phyloP scores from a whole-genome alignment of 1,140 invertebrate species.

The Sycobia sp. region DNA sequence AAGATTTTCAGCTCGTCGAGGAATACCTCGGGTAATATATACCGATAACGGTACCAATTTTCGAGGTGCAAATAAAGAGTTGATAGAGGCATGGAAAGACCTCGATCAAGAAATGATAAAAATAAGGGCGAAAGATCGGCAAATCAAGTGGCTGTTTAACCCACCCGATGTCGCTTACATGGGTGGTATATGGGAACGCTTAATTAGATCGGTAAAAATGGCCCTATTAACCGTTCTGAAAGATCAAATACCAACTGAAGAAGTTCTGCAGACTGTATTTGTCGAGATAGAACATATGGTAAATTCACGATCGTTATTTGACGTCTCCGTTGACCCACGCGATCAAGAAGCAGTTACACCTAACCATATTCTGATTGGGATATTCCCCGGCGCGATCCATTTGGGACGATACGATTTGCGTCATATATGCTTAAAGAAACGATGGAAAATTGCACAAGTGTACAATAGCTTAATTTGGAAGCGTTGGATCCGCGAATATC shows the following conservation, averaged over 20 bases:
- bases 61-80: too few relatives aligned
- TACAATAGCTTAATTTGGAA: too few relatives aligned
- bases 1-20: neutral
- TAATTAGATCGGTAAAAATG: neutral
- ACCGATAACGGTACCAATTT: constrained; percentile 37
- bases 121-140: neutral
- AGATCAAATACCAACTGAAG: neutral
- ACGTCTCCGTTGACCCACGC: constrained; percentile 13
- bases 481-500: constrained; percentile 11
- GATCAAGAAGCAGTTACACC: constrained; percentile 38
- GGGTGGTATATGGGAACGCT: neutral
- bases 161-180: neutral
- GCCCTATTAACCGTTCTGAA: neutral
- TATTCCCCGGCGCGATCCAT: neutral
- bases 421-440: too few relatives aligned
- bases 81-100: constrained; percentile 14
- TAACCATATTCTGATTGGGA: constrained; percentile 45
- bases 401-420: too few relatives aligned
- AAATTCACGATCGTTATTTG: neutral
- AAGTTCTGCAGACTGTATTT: constrained; percentile 17
- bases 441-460: too few relatives aligned
- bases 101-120: neutral
- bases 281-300: neutral
- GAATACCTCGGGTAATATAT: constrained; percentile 14
- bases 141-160: neutral